A percentile compares a stretch with the other conserved stretches of the same genome.
Conservation (phyloP, 2,797 vertebrate species). For the Spheniscus humboldti region DNA sequence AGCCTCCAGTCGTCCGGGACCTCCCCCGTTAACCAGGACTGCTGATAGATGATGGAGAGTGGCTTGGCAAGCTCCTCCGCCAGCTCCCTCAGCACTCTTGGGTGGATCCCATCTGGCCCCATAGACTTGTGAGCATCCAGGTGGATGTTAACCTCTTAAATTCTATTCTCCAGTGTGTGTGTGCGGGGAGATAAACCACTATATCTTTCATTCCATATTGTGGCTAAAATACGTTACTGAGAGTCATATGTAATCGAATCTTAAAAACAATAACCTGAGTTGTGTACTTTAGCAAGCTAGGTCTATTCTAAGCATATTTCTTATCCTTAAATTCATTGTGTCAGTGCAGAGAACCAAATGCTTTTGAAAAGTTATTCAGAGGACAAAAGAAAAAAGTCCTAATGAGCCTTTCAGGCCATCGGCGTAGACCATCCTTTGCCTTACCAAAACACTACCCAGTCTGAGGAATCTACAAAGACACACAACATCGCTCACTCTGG, state of each 20-base stretch:
- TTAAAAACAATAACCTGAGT: background rate
- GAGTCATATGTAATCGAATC: background rate
- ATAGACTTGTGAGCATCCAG: no score
- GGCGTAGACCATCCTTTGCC: no score
- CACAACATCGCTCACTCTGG: background rate
- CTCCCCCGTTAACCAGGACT: no score
- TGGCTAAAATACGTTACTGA: background rate
- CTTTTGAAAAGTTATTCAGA: background rate
- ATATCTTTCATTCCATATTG: background rate
- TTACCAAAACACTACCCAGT: background rate
- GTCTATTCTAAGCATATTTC: background rate
- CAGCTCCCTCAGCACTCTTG: no score
- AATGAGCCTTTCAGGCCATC: background rate
- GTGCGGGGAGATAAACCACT: background rate
- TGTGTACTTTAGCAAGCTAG: background rate
- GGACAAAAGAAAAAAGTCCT: background rate
- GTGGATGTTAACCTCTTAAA: background rate
- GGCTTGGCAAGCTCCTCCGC: no score
- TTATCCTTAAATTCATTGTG: background rate
- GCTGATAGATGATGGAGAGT: no score
- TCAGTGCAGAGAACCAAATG: background rate
- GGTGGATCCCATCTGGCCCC: no score
- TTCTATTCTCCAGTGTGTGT: background rate
- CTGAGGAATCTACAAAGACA: background rate
- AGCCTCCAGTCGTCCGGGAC: no score